Evolutionary conservation across 2,113 vertebrate species (phyloP).

Genomic region (Stomatorhinus ivindoensis): DNA sequence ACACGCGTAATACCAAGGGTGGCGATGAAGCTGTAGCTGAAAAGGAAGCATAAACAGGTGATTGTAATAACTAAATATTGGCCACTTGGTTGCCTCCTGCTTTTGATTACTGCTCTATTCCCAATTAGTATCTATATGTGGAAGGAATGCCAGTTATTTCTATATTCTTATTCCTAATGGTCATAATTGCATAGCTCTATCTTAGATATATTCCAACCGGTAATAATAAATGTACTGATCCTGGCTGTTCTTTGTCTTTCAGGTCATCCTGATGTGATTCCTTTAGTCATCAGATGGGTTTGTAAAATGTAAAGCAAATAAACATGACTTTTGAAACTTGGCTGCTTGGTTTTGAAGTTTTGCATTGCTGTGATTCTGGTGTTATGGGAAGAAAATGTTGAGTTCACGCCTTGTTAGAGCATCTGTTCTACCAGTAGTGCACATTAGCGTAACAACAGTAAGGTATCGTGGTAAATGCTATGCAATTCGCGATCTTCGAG

Average conservation of each 20-base stretch:
- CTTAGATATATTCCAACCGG: no score
- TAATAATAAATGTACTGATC: not conserved
- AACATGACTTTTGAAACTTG: conserved; percentile 30
- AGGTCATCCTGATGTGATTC: conserved; percentile 41
- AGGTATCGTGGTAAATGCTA: not conserved
- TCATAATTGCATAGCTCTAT: not conserved
- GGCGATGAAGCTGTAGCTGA: conserved; percentile 44
- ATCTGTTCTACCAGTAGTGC: not conserved
- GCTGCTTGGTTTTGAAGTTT: not conserved
- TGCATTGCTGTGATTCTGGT: not conserved
- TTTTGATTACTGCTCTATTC: not conserved
- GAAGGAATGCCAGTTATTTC: no score
- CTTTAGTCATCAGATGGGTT: conserved; percentile 33
- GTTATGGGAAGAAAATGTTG: not conserved
- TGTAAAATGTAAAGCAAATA: conserved; percentile 52
- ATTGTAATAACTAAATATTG: not conserved
- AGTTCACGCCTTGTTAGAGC: not conserved
- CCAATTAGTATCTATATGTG: not conserved
- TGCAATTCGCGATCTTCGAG: not conserved
- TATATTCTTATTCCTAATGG: not conserved
- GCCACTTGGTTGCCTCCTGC: not conserved
- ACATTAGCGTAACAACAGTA: not conserved
- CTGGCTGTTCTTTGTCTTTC: conserved; percentile 22
- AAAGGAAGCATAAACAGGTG: conserved; percentile 64
- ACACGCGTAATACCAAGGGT: conserved; percentile 74